These are phyloP conservation scores for Neoascia interrupta DNA, from an alignment of 2,888 invertebrate genomes.

Conservation along the genomic window DNA sequence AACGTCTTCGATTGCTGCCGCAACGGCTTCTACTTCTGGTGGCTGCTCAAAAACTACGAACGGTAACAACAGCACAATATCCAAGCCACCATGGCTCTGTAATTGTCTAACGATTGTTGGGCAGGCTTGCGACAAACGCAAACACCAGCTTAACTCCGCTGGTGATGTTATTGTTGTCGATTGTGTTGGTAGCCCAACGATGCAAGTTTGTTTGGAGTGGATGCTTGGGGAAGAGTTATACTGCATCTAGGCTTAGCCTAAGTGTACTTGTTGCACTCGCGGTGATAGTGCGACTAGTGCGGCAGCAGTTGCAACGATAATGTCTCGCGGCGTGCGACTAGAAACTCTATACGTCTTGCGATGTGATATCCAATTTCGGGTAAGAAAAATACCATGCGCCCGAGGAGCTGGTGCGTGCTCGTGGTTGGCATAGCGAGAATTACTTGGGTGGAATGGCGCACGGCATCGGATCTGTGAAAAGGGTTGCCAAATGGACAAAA, in stretches of 20 bases:
- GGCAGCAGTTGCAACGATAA: constrained; percentile 39
- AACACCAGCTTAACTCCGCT: constrained; percentile 11
- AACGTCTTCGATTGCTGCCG: neutral
- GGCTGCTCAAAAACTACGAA: neutral
- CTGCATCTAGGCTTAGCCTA: neutral
- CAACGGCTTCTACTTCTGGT: neutral
- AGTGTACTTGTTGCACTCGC: constrained; percentile 15
- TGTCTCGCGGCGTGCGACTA: constrained; percentile 56
- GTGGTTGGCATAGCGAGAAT: constrained; percentile 27
- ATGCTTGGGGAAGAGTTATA: constrained; percentile 29
- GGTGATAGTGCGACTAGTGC: constrained; percentile 31
- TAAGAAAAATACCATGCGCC: constrained; percentile 25
- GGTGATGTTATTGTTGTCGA: constrained; percentile 14
- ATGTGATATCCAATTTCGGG: constrained; percentile 63
- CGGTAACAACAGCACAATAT: constrained; percentile 10
- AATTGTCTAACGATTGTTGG: constrained; percentile 41
- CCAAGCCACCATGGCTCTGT: constrained; percentile 26
- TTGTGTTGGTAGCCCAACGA: constrained; percentile 21
- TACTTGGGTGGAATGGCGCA: constrained; percentile 18
- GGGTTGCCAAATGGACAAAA: constrained; percentile 9
- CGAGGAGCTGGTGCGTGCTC: constrained; percentile 36
- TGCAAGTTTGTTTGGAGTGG: constrained; percentile 24
- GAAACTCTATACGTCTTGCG: constrained; percentile 60
- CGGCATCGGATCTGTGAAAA: neutral
- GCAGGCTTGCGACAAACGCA: constrained; percentile 40